Conservation (phyloP, 2,113 vertebrate genomes). For the Oreochromis aureus region DNA sequence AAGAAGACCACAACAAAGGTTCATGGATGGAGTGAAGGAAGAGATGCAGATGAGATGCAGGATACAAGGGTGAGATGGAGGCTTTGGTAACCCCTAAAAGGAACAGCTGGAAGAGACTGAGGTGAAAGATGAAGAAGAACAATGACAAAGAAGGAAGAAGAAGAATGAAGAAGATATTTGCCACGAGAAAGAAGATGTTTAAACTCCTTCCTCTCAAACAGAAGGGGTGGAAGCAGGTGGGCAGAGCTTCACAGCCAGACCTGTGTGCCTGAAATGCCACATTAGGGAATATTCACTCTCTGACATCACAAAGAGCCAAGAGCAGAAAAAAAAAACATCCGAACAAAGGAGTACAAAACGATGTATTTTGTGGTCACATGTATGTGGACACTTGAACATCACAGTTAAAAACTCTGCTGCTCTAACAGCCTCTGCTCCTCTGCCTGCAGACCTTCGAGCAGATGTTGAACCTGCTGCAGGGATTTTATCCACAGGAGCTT, state of each 20-base stretch:
- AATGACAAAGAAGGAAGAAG: not conserved
- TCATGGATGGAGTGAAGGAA: not conserved
- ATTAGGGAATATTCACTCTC: not conserved
- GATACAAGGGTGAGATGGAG: not conserved
- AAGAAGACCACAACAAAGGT: not conserved
- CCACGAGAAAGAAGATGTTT: not conserved
- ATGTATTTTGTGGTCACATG: not conserved
- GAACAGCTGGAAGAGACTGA: not conserved
- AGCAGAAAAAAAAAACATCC: not conserved
- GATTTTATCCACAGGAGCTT: not conserved
- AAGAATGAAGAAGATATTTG: not conserved
- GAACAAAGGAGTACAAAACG: fast-evolving
- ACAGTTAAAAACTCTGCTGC: not conserved
- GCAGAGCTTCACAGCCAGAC: not conserved
- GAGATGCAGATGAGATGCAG: not conserved
- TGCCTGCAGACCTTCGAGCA: not conserved
- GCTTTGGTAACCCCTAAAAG: not conserved
- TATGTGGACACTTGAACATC: not conserved
- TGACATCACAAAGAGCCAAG: not conserved
- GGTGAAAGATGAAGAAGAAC: not conserved
- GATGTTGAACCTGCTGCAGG: not conserved
- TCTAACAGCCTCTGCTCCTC: not conserved
- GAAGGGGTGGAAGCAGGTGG: not conserved
- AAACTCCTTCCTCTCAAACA: not conserved
- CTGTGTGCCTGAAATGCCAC: not conserved